Conservation (phyloP, 2,888 invertebrate genomes). For the Meteorus cinctellus region DNA sequence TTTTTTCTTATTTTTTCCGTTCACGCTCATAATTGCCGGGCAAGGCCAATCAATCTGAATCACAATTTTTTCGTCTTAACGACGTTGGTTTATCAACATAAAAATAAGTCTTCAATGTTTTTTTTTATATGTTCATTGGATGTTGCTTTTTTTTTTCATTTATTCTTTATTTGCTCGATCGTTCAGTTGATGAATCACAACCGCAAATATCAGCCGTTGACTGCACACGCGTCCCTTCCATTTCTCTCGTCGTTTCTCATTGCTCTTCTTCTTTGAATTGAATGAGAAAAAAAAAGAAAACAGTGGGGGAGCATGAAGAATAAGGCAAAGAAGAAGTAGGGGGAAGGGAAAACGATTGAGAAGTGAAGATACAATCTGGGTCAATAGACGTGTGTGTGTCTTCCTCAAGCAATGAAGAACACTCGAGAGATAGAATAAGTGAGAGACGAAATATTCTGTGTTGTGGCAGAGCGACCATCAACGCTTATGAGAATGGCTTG, state of each 20-base stretch:
- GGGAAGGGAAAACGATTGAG: constrained; percentile 42
- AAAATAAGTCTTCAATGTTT: not conserved
- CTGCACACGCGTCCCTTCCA: constrained; percentile 1
- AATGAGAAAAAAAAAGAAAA: constrained; percentile 17
- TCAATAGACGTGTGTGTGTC: constrained; percentile 59
- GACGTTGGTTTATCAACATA: constrained; percentile 2
- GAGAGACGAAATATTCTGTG: constrained; percentile 10
- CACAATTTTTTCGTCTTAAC: not conserved
- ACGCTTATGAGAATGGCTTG: constrained; percentile 3
- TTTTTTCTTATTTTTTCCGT: constrained; percentile 52
- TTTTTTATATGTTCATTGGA: constrained; percentile 21
- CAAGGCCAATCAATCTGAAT: not conserved
- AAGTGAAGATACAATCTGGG: constrained; percentile 62
- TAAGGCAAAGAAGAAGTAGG: constrained; percentile 42
- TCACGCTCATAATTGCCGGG: constrained; percentile 17
- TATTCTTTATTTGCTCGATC: constrained; percentile 35
- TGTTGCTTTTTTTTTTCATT: constrained; percentile 25
- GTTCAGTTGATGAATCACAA: constrained; percentile 62
- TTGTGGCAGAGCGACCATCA: not conserved
- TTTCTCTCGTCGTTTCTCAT: constrained; percentile 33
- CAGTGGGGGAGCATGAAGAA: constrained; percentile 46
- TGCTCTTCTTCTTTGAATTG: constrained; percentile 21
- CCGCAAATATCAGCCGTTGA: constrained; percentile 62
- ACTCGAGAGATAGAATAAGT: not conserved
- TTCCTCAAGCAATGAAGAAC: constrained; percentile 20